phyloP scores from a whole-genome alignment of 2,113 vertebrate species.

The Brienomyrus longianalis region DNA sequence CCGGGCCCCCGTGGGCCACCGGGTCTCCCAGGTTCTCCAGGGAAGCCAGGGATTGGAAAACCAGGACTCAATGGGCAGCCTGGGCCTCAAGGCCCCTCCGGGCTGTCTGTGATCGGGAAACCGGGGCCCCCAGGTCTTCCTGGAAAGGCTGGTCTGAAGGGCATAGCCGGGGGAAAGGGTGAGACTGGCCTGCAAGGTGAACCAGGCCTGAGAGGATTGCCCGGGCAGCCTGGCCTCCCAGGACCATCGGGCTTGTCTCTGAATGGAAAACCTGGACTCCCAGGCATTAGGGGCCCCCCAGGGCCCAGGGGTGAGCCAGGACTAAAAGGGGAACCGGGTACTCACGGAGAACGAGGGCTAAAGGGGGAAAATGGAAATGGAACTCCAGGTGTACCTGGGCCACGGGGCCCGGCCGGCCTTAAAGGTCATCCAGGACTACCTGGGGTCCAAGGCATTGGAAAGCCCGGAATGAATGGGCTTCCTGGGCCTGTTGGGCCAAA shows the following conservation, averaged over 20 bases:
- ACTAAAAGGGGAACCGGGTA: constrained; percentile 68
- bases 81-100: constrained; percentile 80
- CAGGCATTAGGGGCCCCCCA: constrained; percentile 73
- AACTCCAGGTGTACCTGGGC: constrained; percentile 73
- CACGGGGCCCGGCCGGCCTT: constrained; percentile 71
- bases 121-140: constrained; percentile 85
- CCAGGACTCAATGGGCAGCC: constrained; percentile 84
- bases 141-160: constrained; percentile 82
- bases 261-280: constrained; percentile 87
- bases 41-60: constrained; percentile 87
- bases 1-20: constrained; percentile 83
- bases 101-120: constrained; percentile 86
- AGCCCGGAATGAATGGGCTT: constrained; percentile 76
- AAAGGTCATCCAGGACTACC: constrained; percentile 69
- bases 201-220: constrained; percentile 75
- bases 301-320: constrained; percentile 83
- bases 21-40: constrained; percentile 78
- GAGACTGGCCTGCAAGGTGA: constrained; percentile 75
- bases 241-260: constrained; percentile 86
- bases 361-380: constrained; percentile 89
- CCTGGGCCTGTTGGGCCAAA: constrained; percentile 74
- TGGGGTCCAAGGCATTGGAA: constrained; percentile 69
- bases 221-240: constrained; percentile 82
- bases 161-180: constrained; percentile 68
- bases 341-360: constrained; percentile 75